phyloP scores from a whole-genome alignment of 2,797 vertebrate genomes.

The Diplodus sargus region DNA sequence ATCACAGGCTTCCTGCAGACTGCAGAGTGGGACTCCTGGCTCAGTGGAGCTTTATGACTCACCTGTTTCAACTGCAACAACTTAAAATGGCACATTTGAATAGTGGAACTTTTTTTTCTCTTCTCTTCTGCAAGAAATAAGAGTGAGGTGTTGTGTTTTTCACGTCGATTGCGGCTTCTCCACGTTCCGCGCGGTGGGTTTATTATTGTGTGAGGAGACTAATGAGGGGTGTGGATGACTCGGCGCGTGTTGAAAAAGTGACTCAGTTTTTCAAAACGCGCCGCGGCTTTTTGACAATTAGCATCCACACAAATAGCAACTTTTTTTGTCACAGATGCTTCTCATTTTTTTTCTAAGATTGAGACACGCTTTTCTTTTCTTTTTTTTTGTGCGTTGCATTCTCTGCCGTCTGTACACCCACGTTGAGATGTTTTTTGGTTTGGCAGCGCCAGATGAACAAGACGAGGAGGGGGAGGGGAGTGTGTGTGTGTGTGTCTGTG shows the following conservation, averaged over 20 bases:
- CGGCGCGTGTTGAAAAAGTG: neutral
- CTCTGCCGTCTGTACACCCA: constrained; percentile 40
- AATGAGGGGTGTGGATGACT: neutral
- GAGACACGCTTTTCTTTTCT: neutral
- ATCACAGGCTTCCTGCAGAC: constrained; percentile 74
- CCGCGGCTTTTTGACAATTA: constrained; percentile 5
- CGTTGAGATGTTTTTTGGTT: constrained; percentile 26
- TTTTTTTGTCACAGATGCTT: neutral
- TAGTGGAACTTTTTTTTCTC: constrained; percentile 47
- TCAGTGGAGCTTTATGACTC: constrained; percentile 74
- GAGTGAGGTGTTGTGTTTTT: constrained; percentile 24
- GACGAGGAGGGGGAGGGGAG: neutral
- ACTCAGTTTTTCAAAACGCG: neutral
- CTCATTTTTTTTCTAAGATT: neutral
- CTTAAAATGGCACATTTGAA: constrained; percentile 77
- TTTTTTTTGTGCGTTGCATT: neutral
- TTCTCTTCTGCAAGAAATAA: constrained; percentile 7
- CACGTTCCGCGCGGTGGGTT: neutral
- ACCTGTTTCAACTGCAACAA: constrained; percentile 70
- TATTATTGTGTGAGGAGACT: constrained; percentile 1
- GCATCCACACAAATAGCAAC: constrained; percentile 1
- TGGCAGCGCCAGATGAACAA: constrained; percentile 42
- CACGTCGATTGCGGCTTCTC: neutral
- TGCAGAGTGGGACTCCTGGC: constrained; percentile 72
- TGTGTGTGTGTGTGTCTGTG: constrained; percentile 5